Conservation (phyloP, 2,888 invertebrate species). For the Beris morrisii region DNA sequence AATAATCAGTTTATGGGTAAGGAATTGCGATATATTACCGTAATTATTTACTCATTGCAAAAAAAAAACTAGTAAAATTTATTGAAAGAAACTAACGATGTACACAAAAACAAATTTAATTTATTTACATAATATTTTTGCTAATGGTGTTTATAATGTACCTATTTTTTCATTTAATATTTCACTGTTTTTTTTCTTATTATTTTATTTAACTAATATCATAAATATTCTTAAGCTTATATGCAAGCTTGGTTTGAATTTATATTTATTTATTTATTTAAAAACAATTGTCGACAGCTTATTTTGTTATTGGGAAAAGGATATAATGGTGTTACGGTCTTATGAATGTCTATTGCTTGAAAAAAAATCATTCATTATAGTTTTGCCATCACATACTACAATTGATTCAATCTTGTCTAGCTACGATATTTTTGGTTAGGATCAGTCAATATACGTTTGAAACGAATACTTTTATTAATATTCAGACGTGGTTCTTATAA, state of each 20-base stretch:
- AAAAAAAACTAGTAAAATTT: conserved; percentile 11
- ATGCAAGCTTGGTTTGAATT: conserved; percentile 1
- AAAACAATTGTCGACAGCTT: too few relatives aligned
- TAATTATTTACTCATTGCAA: conserved; percentile 31
- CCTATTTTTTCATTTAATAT: conserved; percentile 8
- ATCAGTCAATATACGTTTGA: too few relatives aligned
- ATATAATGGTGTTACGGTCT: too few relatives aligned
- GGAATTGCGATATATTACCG: conserved; percentile 34
- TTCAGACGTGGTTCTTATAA: too few relatives aligned
- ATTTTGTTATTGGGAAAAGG: too few relatives aligned
- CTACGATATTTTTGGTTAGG: background rate
- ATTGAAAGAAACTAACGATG: conserved; percentile 32
- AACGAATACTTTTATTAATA: too few relatives aligned
- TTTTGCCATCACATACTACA: conserved; percentile 2
- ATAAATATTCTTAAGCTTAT: background rate
- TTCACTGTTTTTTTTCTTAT: conserved; percentile 9
- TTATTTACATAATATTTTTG: conserved; percentile 31
- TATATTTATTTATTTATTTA: conserved; percentile 8
- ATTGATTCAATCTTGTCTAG: background rate
- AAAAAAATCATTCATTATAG: conserved; percentile 4
- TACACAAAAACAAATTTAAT: conserved; percentile 14
- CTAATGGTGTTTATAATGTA: conserved; percentile 20
- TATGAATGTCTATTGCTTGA: too few relatives aligned
- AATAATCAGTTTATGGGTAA: conserved; percentile 46
- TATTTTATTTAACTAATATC: conserved; percentile 16